Conservation (phyloP, 2,113 vertebrate genomes). For the Gymnorhina tibicen region DNA sequence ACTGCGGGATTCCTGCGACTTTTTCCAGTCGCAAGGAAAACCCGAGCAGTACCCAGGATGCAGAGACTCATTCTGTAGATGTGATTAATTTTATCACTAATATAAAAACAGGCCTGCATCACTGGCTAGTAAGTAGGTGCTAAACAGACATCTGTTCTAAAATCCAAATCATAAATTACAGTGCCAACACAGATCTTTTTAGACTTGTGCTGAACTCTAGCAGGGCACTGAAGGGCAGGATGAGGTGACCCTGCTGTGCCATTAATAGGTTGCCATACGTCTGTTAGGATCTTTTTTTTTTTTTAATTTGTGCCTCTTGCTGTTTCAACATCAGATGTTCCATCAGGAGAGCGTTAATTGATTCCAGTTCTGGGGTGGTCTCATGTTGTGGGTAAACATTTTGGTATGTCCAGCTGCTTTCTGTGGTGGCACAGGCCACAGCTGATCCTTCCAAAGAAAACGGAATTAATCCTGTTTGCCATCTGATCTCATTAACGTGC, state of each 20-base stretch:
- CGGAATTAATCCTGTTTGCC: neutral
- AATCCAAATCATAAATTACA: neutral
- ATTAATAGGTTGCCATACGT: neutral
- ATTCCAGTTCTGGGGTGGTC: neutral
- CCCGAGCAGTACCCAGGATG: neutral
- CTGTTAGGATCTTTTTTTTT: neutral
- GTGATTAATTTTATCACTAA: neutral
- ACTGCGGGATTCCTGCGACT: neutral
- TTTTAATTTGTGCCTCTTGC: neutral
- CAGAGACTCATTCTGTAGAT: neutral
- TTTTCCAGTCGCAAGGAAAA: neutral
- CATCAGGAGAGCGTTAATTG: neutral
- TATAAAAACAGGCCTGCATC: neutral
- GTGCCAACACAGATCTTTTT: neutral
- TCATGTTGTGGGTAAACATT: neutral
- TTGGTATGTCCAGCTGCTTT: constrained; percentile 12
- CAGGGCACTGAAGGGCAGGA: neutral
- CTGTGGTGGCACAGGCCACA: neutral
- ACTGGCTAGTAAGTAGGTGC: neutral
- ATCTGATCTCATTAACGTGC: neutral
- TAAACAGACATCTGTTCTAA: neutral
- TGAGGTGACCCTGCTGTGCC: neutral
- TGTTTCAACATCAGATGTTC: constrained; percentile 10
- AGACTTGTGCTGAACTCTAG: neutral
- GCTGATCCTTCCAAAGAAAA: neutral